A percentile compares a stretch with the other conserved stretches of the same genome.
Conservation (phyloP, 2,113 vertebrate species). For the Acrocephalus arundinaceus region DNA sequence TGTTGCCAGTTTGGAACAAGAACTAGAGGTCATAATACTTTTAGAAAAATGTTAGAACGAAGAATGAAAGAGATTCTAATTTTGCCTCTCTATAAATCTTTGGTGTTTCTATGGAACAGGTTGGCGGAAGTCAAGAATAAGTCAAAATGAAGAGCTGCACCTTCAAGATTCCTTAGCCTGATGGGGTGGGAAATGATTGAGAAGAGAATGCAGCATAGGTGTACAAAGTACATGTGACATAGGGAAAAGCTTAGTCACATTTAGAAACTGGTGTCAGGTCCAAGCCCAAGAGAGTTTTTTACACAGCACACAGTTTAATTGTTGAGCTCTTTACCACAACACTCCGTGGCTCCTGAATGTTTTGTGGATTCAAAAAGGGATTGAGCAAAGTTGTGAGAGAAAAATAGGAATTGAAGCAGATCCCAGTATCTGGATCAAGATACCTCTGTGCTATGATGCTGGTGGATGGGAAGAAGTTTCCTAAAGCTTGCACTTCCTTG, state of each 20-base stretch:
- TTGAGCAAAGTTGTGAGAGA: background rate
- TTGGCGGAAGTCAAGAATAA: background rate
- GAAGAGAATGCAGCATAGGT: background rate
- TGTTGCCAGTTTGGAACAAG: background rate
- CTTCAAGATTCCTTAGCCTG: background rate
- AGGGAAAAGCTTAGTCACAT: background rate
- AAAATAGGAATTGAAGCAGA: background rate
- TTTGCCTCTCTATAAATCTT: background rate
- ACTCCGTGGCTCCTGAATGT: background rate
- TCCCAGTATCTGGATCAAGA: background rate
- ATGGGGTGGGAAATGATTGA: accelerated
- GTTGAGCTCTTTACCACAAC: background rate
- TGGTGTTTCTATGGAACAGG: background rate
- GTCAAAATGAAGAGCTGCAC: background rate
- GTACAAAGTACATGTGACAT: background rate
- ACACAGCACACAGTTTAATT: background rate
- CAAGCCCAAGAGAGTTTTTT: background rate
- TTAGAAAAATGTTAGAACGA: background rate
- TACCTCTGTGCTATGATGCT: background rate
- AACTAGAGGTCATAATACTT: background rate
- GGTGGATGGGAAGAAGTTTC: background rate
- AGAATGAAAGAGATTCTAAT: background rate
- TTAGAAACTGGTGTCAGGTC: background rate
- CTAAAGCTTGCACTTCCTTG: background rate
- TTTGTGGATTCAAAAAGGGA: background rate